Conservation (phyloP, 1,140 invertebrate species). For the Thaumetopoea pityocampa region DNA sequence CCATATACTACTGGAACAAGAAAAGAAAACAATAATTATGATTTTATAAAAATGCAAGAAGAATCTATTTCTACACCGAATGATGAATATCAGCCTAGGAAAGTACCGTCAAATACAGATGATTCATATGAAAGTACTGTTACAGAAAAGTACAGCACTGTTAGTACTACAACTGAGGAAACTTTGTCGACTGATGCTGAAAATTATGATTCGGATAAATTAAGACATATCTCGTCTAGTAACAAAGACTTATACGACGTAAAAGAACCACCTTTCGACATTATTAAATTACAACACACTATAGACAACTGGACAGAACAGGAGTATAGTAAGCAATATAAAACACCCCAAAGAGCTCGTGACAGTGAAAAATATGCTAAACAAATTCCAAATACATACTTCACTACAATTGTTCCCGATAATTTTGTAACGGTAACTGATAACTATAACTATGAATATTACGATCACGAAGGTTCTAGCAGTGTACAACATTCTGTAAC, state of each 20-base stretch:
- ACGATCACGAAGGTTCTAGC: slow-evolving; percentile 77
- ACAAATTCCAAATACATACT: slow-evolving; percentile 85
- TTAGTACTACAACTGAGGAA: slow-evolving; percentile 50
- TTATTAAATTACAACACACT: slow-evolving; percentile 85
- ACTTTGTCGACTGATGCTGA: slow-evolving; percentile 30
- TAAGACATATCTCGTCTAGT: slow-evolving; percentile 39
- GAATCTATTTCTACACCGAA: slow-evolving; percentile 48
- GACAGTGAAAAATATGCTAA: slow-evolving; percentile 79
- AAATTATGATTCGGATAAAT: slow-evolving; percentile 35
- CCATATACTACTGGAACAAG: slow-evolving; percentile 83
- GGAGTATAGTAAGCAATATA: slow-evolving; percentile 79
- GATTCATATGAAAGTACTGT: slow-evolving; percentile 29
- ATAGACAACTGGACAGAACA: slow-evolving; percentile 91
- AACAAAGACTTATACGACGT: slow-evolving; percentile 62
- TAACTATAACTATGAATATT: slow-evolving; percentile 56
- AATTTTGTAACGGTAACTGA: slow-evolving; percentile 47
- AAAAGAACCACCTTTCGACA: slow-evolving; percentile 79
- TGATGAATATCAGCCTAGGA: slow-evolving; percentile 65
- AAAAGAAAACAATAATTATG: slow-evolving; percentile 49
- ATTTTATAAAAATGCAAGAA: slow-evolving; percentile 29
- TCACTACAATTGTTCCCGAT: slow-evolving; percentile 78
- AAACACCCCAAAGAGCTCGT: slow-evolving; percentile 65
- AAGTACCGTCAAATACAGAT: slow-evolving; percentile 62
- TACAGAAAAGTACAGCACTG: slow-evolving; percentile 40
- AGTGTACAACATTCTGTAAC: slow-evolving; percentile 71